Percentiles rank a stretch among this genome's conserved stretches.
Evolutionary conservation across 2,797 vertebrate species (phyloP).

Genomic region (Oreochromis grahami): DNA sequence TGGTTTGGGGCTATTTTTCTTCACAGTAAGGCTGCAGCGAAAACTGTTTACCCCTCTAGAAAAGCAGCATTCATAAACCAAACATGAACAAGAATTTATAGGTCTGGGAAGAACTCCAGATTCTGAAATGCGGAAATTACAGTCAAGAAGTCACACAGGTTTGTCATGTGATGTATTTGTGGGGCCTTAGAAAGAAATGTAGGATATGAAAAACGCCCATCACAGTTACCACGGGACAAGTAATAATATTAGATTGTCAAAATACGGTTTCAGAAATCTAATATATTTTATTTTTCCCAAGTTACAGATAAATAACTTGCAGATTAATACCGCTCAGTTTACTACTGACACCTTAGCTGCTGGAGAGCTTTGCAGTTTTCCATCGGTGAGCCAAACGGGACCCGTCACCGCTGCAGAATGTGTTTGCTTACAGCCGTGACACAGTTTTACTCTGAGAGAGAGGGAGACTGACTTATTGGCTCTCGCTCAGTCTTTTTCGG

Average conservation of each 20-base stretch:
- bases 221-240: neutral
- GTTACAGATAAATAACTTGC: neutral
- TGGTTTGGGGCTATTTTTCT: neutral
- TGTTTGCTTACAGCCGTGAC: neutral
- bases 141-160: neutral
- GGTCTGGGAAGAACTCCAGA: neutral
- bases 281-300: neutral
- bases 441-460: neutral
- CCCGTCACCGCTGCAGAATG: neutral
- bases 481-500: neutral
- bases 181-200: neutral
- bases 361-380: neutral
- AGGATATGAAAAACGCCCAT: neutral
- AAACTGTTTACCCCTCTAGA: neutral
- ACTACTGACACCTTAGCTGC: neutral
- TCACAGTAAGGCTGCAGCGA: neutral
- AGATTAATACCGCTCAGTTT: neutral
- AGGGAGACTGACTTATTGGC: neutral
- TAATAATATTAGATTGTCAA: neutral
- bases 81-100: neutral
- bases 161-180: neutral
- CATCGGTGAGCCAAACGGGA: neutral
- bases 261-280: accelerated
- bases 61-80: neutral
- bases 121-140: neutral